Conservation (phyloP, 2,888 invertebrate genomes). For the Pollenia amentaria region DNA sequence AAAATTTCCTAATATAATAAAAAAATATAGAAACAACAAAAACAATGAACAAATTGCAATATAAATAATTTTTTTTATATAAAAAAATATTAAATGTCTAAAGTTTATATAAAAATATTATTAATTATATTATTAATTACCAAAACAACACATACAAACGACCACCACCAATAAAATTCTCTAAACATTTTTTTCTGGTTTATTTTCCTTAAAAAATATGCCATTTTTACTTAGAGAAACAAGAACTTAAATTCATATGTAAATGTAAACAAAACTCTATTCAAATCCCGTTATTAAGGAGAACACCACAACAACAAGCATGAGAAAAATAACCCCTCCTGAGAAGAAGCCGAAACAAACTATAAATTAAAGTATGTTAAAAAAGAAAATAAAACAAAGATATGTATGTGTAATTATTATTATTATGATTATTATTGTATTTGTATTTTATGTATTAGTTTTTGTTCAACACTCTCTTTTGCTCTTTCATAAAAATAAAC, state of each 20-base stretch:
- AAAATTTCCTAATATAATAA: slow-evolving; percentile 70
- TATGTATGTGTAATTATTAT: slow-evolving; percentile 80
- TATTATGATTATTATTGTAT: slow-evolving; percentile 79
- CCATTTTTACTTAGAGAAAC: background rate
- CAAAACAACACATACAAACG: slow-evolving; percentile 28
- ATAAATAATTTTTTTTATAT: slow-evolving; percentile 66
- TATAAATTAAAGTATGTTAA: slow-evolving; percentile 55
- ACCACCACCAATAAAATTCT: background rate
- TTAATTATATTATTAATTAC: slow-evolving; percentile 50
- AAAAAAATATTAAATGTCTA: slow-evolving; percentile 71
- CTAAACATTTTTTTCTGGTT: background rate
- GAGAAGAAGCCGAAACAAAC: slow-evolving; percentile 7
- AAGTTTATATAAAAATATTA: slow-evolving; percentile 69
- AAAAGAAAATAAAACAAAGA: slow-evolving; percentile 64
- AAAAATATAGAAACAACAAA: slow-evolving; percentile 48
- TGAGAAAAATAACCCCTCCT: slow-evolving; percentile 31
- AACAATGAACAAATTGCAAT: slow-evolving; percentile 68
- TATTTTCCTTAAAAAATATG: slow-evolving; percentile 19
- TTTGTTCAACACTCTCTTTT: slow-evolving; percentile 82
- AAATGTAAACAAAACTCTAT: background rate
- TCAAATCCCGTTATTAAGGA: background rate
- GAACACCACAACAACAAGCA: background rate
- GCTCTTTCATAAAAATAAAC: slow-evolving; percentile 80
- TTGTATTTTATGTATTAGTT: slow-evolving; percentile 83
- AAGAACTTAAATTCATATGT: no score